A percentile compares a stretch with the other conserved stretches of the same genome.
Evolutionary conservation across 2,113 vertebrate genomes (phyloP).

Genomic region (Bos javanicus): DNA sequence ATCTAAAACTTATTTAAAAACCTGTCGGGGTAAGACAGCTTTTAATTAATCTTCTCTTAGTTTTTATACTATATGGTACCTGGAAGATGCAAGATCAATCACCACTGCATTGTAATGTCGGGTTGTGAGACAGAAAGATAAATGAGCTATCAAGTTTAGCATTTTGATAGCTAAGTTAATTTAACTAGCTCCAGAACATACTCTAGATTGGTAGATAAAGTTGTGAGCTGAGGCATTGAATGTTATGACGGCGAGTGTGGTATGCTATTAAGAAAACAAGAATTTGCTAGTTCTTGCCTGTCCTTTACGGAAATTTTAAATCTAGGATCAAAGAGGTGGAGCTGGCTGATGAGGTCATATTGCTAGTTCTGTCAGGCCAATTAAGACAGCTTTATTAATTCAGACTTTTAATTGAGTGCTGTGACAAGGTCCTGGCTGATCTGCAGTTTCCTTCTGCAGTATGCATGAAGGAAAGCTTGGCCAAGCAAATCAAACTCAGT

Average conservation of each 20-base stretch:
- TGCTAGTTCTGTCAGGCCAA: constrained; percentile 43
- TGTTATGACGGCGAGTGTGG: constrained; percentile 45
- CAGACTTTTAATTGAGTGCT: constrained; percentile 59
- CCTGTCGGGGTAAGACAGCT: constrained; percentile 85
- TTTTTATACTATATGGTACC: constrained; percentile 89
- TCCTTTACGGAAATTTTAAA: constrained; percentile 53
- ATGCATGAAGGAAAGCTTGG: neutral
- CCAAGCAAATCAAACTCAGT: constrained; percentile 49
- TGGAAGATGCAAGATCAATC: constrained; percentile 89
- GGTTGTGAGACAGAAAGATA: constrained; percentile 88
- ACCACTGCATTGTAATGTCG: constrained; percentile 85
- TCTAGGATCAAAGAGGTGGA: constrained; percentile 36
- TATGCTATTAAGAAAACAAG: constrained; percentile 62
- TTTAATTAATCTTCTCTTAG: constrained; percentile 91
- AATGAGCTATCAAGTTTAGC: constrained; percentile 88
- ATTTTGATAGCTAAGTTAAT: constrained; percentile 91
- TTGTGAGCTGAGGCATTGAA: constrained; percentile 68
- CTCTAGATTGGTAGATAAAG: constrained; percentile 83
- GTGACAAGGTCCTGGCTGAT: constrained; percentile 27
- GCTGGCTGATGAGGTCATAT: constrained; percentile 41
- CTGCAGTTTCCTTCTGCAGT: constrained; percentile 9
- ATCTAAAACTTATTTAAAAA: constrained; percentile 92
- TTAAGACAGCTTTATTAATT: constrained; percentile 60
- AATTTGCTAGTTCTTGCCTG: constrained; percentile 35
- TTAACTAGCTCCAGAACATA: constrained; percentile 85